These are phyloP conservation scores for Spinus olivaceus DNA, from an alignment of 2,797 vertebrate species.

Conservation along the genomic window DNA sequence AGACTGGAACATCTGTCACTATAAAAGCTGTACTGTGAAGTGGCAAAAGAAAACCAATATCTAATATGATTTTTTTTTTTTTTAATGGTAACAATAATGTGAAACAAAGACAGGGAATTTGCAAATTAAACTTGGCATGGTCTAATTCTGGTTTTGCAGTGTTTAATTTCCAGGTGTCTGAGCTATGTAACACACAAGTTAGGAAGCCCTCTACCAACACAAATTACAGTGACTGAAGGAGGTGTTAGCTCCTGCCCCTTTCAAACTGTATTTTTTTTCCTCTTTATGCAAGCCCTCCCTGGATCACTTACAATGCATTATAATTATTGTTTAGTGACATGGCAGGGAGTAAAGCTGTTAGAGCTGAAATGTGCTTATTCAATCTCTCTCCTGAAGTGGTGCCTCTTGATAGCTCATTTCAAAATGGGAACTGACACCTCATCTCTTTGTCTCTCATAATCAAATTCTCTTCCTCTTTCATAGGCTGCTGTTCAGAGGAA, in stretches of 20 bases:
- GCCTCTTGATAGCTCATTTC: conserved; percentile 16
- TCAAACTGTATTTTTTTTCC: not conserved
- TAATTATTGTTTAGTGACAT: conserved; percentile 3
- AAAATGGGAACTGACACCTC: conserved; percentile 36
- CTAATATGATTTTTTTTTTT: not conserved
- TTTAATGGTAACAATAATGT: not conserved
- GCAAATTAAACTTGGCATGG: not conserved
- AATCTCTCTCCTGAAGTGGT: not conserved
- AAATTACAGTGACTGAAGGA: not conserved
- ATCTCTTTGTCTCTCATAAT: conserved; percentile 23
- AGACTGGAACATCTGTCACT: not conserved
- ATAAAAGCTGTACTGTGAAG: not conserved
- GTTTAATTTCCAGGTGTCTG: not conserved
- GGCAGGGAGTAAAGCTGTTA: not conserved
- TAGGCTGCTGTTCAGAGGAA: not conserved
- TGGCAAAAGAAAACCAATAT: not conserved
- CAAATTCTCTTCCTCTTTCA: conserved; percentile 16
- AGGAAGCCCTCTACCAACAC: not conserved
- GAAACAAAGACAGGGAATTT: not conserved
- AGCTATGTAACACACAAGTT: not conserved
- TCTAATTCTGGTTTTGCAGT: not conserved
- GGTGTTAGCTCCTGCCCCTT: not conserved
- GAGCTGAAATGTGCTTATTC: conserved; percentile 2
- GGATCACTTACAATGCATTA: not conserved
- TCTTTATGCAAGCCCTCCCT: not conserved